phyloP scores from a whole-genome alignment of 2,797 vertebrate genomes.

The Myotis daubentonii region DNA sequence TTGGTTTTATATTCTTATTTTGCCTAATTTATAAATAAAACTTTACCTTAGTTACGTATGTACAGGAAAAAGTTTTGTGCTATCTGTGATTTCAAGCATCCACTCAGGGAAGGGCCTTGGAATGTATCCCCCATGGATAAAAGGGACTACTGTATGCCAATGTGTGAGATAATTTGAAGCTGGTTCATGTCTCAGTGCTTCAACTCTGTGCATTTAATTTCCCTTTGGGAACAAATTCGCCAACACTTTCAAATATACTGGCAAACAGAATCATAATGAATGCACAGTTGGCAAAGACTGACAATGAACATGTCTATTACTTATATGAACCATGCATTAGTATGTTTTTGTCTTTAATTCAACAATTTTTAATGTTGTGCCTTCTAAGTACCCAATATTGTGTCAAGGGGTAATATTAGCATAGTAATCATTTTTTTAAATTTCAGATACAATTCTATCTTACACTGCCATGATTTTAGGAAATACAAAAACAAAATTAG shows the following conservation, averaged over 20 bases:
- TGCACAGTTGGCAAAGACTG: neutral
- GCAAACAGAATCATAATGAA: neutral
- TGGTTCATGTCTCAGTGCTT: neutral
- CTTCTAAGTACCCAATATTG: neutral
- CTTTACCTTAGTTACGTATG: neutral
- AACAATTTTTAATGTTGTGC: neutral
- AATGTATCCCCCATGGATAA: neutral
- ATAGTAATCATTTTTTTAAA: neutral
- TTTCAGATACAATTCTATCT: neutral
- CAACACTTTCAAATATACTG: neutral
- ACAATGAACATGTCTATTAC: neutral
- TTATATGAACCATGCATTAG: neutral
- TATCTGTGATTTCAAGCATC: neutral
- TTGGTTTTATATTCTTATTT: neutral
- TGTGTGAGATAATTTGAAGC: neutral
- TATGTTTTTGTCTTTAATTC: neutral
- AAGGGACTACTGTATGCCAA: no score
- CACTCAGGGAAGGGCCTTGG: neutral
- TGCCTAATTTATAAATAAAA: neutral
- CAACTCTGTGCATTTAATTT: neutral
- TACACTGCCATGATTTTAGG: neutral
- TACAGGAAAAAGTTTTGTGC: neutral
- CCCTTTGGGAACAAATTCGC: neutral
- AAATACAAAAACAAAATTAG: neutral
- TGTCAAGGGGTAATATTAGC: neutral